These are phyloP conservation scores for Sardina pilchardus DNA, from an alignment of 2,113 vertebrate genomes.

Conservation along the genomic window DNA sequence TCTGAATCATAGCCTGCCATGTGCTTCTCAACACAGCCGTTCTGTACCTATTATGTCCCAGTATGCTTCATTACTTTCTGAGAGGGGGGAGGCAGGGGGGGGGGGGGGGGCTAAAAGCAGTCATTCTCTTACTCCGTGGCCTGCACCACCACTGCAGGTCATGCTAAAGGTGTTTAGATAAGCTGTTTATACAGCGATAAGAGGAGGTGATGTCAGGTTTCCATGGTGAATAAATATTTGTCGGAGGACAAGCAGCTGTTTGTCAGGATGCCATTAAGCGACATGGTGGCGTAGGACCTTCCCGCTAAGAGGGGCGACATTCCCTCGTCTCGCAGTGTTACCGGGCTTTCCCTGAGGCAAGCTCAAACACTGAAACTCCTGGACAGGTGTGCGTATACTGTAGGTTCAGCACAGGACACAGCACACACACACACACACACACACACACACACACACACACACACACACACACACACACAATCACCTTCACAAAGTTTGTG, in stretches of 20 bases:
- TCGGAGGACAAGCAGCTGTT: conserved; percentile 84
- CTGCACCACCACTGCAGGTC: conserved; percentile 62
- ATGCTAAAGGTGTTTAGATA: conserved; percentile 83
- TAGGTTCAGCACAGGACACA: neutral
- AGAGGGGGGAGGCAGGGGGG: neutral
- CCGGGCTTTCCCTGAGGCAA: neutral
- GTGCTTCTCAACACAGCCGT: neutral
- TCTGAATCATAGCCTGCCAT: neutral
- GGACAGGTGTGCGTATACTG: neutral
- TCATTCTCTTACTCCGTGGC: conserved; percentile 50
- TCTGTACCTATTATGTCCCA: conserved; percentile 49
- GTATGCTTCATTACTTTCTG: conserved; percentile 68
- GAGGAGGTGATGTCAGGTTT: conserved; percentile 78
- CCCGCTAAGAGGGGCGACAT: conserved; percentile 60
- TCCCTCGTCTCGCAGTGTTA: conserved; percentile 76
- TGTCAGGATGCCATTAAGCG: conserved; percentile 94
- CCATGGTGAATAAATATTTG: conserved; percentile 93
- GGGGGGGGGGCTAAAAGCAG: conserved; percentile 58
- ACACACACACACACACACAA: neutral
- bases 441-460: neutral
- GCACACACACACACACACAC: conserved; percentile 14
- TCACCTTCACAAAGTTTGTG: neutral
- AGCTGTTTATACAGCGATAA: conserved; percentile 87
- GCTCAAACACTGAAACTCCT: conserved; percentile 9
- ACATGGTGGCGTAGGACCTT: conserved; percentile 70